Evolutionary conservation across 2,797 vertebrate species (phyloP).

Genomic region (Botia kubotai): DNA sequence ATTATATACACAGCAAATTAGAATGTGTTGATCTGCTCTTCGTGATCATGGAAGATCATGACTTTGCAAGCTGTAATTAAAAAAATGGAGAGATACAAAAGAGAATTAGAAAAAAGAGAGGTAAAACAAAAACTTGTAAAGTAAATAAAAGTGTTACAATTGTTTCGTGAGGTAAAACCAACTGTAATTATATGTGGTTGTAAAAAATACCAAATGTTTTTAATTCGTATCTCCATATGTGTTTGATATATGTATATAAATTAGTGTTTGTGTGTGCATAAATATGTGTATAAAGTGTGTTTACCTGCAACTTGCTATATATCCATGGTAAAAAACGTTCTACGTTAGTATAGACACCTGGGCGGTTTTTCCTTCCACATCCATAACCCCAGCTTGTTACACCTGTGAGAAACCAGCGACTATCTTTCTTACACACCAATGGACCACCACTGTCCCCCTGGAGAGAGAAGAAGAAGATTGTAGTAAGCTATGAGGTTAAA

Average conservation of each 20-base stretch:
- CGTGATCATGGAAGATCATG: not conserved
- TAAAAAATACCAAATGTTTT: not conserved
- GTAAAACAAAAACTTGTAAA: not conserved
- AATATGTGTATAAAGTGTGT: constrained; percentile 14
- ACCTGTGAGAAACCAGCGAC: constrained; percentile 81
- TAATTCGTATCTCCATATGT: not conserved
- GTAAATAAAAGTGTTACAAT: not conserved
- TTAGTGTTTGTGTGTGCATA: not conserved
- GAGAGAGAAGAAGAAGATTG: constrained; percentile 1
- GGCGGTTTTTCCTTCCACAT: constrained; percentile 80
- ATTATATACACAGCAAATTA: not conserved
- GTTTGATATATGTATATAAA: no score
- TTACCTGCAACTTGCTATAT: constrained; percentile 86
- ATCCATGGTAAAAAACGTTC: constrained; percentile 80
- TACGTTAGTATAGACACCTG: constrained; percentile 82
- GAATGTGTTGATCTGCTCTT: not conserved
- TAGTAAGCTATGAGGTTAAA: not conserved
- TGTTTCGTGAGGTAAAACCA: not conserved
- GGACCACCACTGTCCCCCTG: constrained; percentile 88
- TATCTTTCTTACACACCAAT: constrained; percentile 75
- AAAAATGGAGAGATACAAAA: not conserved
- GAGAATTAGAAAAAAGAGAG: no score
- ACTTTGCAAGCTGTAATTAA: constrained; percentile 39
- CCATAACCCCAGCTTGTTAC: constrained; percentile 87
- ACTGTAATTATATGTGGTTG: not conserved